Conservation (phyloP, 2,113 vertebrate species). For the Thinocorus orbignyianus region DNA sequence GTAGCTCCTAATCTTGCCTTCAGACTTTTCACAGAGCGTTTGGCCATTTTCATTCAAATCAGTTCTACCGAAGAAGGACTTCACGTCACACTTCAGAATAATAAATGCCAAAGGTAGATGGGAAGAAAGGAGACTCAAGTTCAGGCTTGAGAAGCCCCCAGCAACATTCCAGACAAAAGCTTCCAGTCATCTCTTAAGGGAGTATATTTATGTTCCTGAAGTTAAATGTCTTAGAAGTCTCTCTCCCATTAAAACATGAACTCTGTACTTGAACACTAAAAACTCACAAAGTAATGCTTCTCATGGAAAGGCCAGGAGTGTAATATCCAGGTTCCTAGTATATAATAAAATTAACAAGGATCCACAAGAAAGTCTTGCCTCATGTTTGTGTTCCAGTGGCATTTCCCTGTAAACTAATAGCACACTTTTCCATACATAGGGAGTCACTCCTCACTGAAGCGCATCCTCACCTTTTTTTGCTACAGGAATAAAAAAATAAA, state of each 20-base stretch:
- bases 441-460: neutral
- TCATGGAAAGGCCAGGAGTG: neutral
- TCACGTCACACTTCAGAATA: neutral
- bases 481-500: neutral
- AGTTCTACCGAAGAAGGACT: neutral
- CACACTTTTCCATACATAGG: accelerated
- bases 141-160: neutral
- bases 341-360: neutral
- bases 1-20: neutral
- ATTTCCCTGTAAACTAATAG: neutral
- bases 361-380: neutral
- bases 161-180: constrained; percentile 52
- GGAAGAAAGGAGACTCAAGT: constrained; percentile 25
- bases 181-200: neutral
- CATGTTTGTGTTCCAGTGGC: neutral
- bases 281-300: neutral
- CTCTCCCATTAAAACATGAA: neutral
- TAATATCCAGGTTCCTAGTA: neutral
- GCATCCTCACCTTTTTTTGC: neutral
- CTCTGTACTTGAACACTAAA: neutral
- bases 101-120: neutral
- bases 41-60: neutral
- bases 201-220: neutral
- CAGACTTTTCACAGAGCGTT: neutral
- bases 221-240: neutral